Evolutionary conservation across 2,113 vertebrate genomes (phyloP).

Genomic region (Falco punctatus): DNA sequence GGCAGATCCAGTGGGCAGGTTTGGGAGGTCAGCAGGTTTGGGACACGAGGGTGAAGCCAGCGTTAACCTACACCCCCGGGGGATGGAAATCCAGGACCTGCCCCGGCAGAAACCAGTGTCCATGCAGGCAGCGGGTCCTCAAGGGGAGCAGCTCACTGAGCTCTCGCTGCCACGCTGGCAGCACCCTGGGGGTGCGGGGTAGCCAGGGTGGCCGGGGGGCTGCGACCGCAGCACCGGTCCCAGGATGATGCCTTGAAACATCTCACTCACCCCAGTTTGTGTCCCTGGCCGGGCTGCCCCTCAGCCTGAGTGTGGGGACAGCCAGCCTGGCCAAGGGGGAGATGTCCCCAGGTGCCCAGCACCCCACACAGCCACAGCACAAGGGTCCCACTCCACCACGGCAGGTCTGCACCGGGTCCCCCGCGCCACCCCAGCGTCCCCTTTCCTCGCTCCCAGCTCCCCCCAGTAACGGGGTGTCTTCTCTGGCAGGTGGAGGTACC

Average conservation of each 20-base stretch:
- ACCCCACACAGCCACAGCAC: rapidly evolving
- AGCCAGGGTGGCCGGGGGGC: not conserved
- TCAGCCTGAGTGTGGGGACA: not conserved
- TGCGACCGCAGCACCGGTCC: not conserved
- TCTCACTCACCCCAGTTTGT: not conserved
- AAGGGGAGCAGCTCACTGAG: not conserved
- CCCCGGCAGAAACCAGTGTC: not conserved
- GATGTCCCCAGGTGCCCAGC: not conserved
- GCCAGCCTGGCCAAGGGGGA: not conserved
- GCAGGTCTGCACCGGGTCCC: not conserved
- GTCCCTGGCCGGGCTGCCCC: not conserved
- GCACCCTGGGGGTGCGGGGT: not conserved
- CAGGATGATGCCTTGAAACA: not conserved
- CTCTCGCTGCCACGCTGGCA: rapidly evolving
- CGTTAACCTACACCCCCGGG: not conserved
- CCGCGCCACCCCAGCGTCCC: not conserved
- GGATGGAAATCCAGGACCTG: not conserved
- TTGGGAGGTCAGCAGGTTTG: not conserved
- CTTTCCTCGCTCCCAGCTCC: not conserved
- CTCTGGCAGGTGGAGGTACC: constrained; percentile 87
- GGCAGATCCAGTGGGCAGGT: not conserved
- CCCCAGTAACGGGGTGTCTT: not conserved
- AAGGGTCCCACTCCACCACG: not conserved
- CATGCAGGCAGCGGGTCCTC: not conserved
- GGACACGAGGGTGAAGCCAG: not conserved